These are phyloP conservation scores for Drosophila parabipectinata DNA, from an alignment of 1,140 invertebrate genomes.

Conservation along the genomic window DNA sequence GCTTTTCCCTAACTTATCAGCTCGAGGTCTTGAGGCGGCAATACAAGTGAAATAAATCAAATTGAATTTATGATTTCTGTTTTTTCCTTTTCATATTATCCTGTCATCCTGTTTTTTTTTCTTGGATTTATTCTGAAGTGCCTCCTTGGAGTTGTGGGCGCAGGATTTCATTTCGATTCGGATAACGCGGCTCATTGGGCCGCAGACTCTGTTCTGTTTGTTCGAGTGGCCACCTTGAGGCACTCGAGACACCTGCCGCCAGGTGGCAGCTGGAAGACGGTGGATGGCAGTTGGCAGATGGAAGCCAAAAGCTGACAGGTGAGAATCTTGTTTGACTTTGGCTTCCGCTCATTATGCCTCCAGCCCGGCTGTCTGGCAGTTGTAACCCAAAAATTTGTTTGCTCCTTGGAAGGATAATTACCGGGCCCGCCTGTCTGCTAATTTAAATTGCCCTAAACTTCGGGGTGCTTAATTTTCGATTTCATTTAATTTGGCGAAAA, in stretches of 20 bases:
- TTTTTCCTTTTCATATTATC: slow-evolving; percentile 31
- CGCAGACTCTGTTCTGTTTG: slow-evolving; percentile 54
- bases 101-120: slow-evolving; percentile 5
- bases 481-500: slow-evolving; percentile 54
- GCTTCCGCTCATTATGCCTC: slow-evolving; percentile 47
- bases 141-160: slow-evolving; percentile 50
- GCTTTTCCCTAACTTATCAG: slow-evolving; percentile 45
- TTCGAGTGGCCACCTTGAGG: slow-evolving; percentile 47
- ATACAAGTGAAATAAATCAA: slow-evolving; percentile 75
- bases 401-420: slow-evolving; percentile 47
- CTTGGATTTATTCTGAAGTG: slow-evolving; percentile 1
- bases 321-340: slow-evolving; percentile 55
- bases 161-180: slow-evolving; percentile 57
- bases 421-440: slow-evolving; percentile 16
- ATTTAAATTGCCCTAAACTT: slow-evolving; percentile 51
- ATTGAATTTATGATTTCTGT: slow-evolving; percentile 78
- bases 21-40: slow-evolving; percentile 27
- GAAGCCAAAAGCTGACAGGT: slow-evolving; percentile 37
- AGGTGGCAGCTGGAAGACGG: slow-evolving; percentile 42
- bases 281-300: slow-evolving; percentile 16
- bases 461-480: slow-evolving; percentile 34
- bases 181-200: slow-evolving; percentile 46
- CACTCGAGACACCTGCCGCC: slow-evolving; percentile 40
- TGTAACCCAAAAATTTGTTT: slow-evolving; percentile 8
- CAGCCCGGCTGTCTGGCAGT: too few relatives aligned